phyloP scores from a whole-genome alignment of 2,113 vertebrate species.

The Brevimyrus niger region DNA sequence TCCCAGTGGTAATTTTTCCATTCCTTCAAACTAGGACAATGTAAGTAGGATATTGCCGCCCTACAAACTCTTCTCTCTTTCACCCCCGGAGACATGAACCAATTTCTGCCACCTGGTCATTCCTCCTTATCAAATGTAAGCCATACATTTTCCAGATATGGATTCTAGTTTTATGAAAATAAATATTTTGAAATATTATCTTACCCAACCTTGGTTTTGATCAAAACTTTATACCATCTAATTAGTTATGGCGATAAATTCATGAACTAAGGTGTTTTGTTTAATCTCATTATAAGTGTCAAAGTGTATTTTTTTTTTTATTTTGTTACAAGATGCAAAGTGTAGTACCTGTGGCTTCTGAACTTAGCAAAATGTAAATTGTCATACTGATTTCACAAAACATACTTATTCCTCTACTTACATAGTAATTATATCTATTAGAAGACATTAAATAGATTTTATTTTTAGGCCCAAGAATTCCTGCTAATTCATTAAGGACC shows the following conservation, averaged over 20 bases:
- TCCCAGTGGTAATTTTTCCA: conserved; percentile 34
- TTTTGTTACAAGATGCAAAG: not conserved
- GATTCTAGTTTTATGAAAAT: not conserved
- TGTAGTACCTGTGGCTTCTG: not conserved
- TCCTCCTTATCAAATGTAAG: conserved; percentile 37
- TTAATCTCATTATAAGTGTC: not conserved
- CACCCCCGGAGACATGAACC: conserved; percentile 28
- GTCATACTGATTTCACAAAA: not conserved
- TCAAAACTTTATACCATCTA: not conserved
- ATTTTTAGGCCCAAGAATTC: not conserved
- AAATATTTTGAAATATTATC: not conserved
- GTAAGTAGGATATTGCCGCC: conserved; percentile 25
- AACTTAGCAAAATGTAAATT: not conserved
- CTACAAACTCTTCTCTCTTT: conserved; percentile 24
- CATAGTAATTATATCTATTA: not conserved
- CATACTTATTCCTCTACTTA: not conserved
- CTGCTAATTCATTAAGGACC: not conserved
- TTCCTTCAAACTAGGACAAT: conserved; percentile 21
- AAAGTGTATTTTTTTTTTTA: no score
- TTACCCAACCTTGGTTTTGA: not conserved
- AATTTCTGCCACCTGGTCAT: conserved; percentile 55
- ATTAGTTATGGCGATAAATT: not conserved
- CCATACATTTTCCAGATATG: not conserved
- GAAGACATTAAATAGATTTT: not conserved
- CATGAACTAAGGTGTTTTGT: not conserved